Base-by-base conservation (phyloP, 2,888 invertebrate genomes). In the Nephrotoma flavescens region DNA sequence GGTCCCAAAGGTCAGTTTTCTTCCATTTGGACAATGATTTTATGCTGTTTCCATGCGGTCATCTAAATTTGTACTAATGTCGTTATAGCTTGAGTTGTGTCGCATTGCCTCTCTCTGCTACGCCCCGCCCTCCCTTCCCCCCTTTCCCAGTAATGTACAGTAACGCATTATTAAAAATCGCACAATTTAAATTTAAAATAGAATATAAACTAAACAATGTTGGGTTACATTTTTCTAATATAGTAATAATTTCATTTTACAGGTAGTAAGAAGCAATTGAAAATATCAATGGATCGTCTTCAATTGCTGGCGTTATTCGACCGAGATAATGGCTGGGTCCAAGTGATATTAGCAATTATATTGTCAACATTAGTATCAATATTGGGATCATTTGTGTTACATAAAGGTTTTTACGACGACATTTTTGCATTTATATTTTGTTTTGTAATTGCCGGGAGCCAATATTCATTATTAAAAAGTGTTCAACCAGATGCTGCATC, bases 401-500 rank as follows among this genome's bases (percentile, higher is more conserved):
- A 96, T 90, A 93, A 95, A 85, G 95, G 96, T 86, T 96, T 98
- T 91, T 99, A 97, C 92, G 95, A 95, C 89, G 99, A 99, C 91
- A 94, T 99, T 86, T 96, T 96, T 89, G 97, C 98, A 15, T 97
- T 99, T 91, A 93, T 98, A 90, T 98, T 99, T 91, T 99, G 99
- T 92, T 96, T 98, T 89, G 97, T 99, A n/a, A 97, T 99, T 89
- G 99, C 99, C 0, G 96, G 98, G 15, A 98, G 98, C 90, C 99
- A 99, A 91, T 99, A 99, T 92, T 98, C 98, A 0, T 92, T 99
- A 88, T 92, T 99, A 88, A 99, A 99, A 92, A 98, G 98, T 89
- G 99, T 99, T 0, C 99, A 99, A 90, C 99, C 99, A 0, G 99
- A 99, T 92, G 98, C 99, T 0, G 97, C 99, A 0, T 99, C 99